Base-by-base conservation (phyloP, 2,797 vertebrate genomes). In the Anniella stebbinsi region DNA sequence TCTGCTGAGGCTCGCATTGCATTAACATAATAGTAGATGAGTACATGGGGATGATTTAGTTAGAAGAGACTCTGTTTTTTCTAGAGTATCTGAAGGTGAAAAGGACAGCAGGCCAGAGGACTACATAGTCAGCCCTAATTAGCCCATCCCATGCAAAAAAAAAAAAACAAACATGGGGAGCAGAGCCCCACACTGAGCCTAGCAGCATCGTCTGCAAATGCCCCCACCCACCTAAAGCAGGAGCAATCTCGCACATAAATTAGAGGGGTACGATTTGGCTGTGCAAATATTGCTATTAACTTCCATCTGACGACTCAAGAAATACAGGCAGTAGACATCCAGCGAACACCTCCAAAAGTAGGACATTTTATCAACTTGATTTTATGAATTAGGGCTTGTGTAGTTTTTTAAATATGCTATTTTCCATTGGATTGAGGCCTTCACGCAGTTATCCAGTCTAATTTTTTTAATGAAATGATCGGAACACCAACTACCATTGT, bases 11-110 rank as follows among this genome's bases (percentile, higher is more conserved):
- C 96, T 97, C 84, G 36, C 63, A 3, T 94, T 95, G 95, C 94
- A 97, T 97, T 97, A 97, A 94, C 97, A 97, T 97, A 97, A 97
- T 94, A 95, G 96, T 96, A 97, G 96, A 97, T 96, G 96, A 97
- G 96, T 96, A 95, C 93, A 86, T 48, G 13, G 89, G 93, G 93
- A 97, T 97, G 97, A 97, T 97, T 96, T 93, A 83, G 96, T 97
- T 97, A 97, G 94, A 95, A 96, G 97, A 90, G 94, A 92, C 92
- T 15, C 90, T 67, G 89, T 93, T 91, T 96, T 95, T 94, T 93
- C 93, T 88, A 12, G 84, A 94, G 93, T 93, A 91, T 87, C 91
- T 97, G 96, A 98, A 97, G 97, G 97, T 97, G 95, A 97, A 96
- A 95, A 95, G 95, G 96, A 95, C 86, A 23, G 87, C 95, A 95